Base-by-base conservation (phyloP, 2,797 vertebrate species). In the Malacoraja senta region DNA sequence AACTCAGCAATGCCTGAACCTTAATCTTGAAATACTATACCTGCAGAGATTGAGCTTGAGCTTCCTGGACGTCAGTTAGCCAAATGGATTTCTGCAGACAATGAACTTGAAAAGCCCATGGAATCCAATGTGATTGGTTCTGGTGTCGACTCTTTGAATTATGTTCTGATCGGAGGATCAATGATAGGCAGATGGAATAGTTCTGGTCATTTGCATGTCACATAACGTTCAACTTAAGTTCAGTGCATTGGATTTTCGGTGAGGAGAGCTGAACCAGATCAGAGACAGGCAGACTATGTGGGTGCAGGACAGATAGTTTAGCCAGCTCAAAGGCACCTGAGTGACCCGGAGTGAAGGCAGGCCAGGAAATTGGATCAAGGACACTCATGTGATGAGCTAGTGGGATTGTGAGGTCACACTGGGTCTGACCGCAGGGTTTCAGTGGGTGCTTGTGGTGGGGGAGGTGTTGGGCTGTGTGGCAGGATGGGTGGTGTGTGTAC, bases 161-260 rank as follows among this genome's bases (percentile, higher is more conserved):
- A 35, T 88, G 58, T 65, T 88, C 65, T 71, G 88, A 74, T 29
- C 19, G 24, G 65, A 71, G 63, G n/a, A 35, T 63, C 61, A 91
- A 91, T 91, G 65, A 44, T 44, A 26, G 68, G 24, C 32, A 71
- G 35, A 32, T 32, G 21, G 68, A 44, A 88, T 4, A 65, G n/a
- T 65, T 68, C 84, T 88, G 38, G 6, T 88, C 84, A 88, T 88
- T 88, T 68, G 63, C 84, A 88, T 88, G 68, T 88, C 61, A 88
- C 29, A 68, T 8, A 35, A 68, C 32, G 17, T 1, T 35, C 3
- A 74, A 0, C 26, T 84, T 84, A 32, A 19, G n/a, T 68, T 32
- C 83, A n/a, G 29, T 12, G n/a, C 3, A 8, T 35, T 65, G 61
- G 61, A 58, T 29, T 86, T 86, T 61, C n/a, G 35, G 21, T 88